phyloP scores from a whole-genome alignment of 2,797 vertebrate genomes.

The Rhinella marina region DNA sequence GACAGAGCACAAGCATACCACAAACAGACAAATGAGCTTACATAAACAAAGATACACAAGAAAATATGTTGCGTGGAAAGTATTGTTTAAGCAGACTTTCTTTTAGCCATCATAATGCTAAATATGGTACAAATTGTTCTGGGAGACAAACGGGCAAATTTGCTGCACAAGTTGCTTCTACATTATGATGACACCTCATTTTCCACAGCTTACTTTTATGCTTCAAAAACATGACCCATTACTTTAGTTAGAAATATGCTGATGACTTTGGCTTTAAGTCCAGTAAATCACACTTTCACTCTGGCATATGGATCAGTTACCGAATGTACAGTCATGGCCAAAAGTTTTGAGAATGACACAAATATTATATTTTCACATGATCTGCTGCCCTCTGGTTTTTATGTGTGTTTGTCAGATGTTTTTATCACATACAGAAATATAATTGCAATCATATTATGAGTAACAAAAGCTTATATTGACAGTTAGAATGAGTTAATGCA shows the following conservation, averaged over 20 bases:
- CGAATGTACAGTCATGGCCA: too few relatives aligned
- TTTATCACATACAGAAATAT: too few relatives aligned
- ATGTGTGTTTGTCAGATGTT: too few relatives aligned
- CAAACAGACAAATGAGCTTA: neutral
- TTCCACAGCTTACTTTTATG: neutral
- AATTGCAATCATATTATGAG: too few relatives aligned
- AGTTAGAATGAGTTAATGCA: too few relatives aligned
- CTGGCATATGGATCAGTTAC: neutral
- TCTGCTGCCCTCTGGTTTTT: too few relatives aligned
- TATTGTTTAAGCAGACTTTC: neutral
- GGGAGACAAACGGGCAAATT: neutral
- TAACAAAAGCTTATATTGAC: too few relatives aligned
- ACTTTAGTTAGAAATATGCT: slow-evolving; percentile 13
- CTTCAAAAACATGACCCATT: neutral
- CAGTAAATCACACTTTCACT: slow-evolving; percentile 5
- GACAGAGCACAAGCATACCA: too few relatives aligned
- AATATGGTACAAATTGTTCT: neutral
- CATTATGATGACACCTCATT: neutral
- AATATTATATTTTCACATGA: too few relatives aligned
- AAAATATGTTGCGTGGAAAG: neutral
- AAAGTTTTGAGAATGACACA: too few relatives aligned
- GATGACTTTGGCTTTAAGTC: neutral
- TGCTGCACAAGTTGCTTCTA: neutral
- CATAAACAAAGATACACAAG: neutral
- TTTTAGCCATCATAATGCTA: neutral